phyloP scores from a whole-genome alignment of 2,113 vertebrate genomes.

The Astatoreochromis straeleni region DNA sequence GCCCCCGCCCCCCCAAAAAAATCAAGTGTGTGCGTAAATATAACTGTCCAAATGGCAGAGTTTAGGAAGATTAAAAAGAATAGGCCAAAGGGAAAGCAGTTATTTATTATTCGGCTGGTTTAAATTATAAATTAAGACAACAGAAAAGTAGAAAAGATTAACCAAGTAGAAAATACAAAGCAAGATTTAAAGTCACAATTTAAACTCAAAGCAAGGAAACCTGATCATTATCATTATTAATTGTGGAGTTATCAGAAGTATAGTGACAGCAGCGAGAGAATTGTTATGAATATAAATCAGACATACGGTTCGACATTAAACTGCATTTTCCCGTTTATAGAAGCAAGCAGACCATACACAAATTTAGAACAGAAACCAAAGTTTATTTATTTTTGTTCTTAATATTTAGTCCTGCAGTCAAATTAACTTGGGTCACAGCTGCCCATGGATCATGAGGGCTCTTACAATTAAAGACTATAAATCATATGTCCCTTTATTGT shows the following conservation, averaged over 20 bases:
- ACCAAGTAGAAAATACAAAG: not conserved
- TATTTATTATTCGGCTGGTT: not conserved
- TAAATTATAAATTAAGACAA: not conserved
- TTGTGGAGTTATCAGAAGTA: not conserved
- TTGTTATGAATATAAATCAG: not conserved
- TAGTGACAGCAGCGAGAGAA: not conserved
- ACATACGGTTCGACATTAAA: not conserved
- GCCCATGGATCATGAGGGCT: not conserved
- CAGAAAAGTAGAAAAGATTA: not conserved
- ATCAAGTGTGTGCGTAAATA: not conserved
- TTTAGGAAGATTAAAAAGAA: not conserved
- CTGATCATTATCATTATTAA: not conserved
- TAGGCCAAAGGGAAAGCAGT: not conserved
- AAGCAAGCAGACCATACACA: not conserved
- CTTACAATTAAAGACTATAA: not conserved
- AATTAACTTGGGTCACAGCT: not conserved
- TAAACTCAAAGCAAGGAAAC: not conserved
- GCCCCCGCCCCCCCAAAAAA: accelerated
- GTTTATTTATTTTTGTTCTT: not conserved
- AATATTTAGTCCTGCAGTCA: not conserved
- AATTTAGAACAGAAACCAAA: not conserved
- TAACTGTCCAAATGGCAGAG: not conserved
- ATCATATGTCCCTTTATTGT: not conserved
- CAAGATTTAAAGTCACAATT: not conserved
- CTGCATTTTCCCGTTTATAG: not conserved